Conservation (phyloP, 2,113 vertebrate genomes). For the human region DNA sequence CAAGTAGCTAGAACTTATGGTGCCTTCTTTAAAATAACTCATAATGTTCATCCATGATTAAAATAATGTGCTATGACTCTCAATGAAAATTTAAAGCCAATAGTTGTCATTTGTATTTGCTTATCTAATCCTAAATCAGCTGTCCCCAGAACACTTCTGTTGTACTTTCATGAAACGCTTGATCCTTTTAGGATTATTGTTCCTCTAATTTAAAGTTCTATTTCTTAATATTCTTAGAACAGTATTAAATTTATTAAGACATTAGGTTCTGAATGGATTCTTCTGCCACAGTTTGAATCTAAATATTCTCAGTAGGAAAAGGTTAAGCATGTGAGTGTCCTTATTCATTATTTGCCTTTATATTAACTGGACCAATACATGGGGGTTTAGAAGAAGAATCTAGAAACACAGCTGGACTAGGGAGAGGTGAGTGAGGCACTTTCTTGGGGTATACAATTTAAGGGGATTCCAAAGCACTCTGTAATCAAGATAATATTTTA, state of each 20-base stretch:
- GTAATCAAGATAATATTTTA: not conserved
- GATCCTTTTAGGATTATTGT: not conserved
- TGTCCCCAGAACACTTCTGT: not conserved
- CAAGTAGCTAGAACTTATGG: too few species aligned
- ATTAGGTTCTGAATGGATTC: not conserved
- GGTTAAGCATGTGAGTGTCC: not conserved
- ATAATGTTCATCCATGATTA: not conserved
- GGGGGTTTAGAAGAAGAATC: not conserved
- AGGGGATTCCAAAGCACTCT: not conserved
- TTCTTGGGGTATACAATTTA: not conserved
- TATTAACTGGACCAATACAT: not conserved
- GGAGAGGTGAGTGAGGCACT: not conserved
- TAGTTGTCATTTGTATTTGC: not conserved
- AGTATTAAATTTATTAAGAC: not conserved
- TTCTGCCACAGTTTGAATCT: not conserved
- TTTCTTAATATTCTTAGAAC: not conserved
- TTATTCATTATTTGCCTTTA: not conserved
- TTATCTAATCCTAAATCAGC: not conserved
- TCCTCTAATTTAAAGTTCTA: not conserved
- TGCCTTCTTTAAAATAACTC: not conserved
- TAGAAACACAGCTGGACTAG: not conserved
- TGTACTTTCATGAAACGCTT: not conserved
- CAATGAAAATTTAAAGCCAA: not conserved
- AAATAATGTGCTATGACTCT: not conserved
- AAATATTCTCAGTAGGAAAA: not conserved